phyloP scores from a whole-genome alignment of 2,888 invertebrate species.

The Hydroisotoma schaefferi region DNA sequence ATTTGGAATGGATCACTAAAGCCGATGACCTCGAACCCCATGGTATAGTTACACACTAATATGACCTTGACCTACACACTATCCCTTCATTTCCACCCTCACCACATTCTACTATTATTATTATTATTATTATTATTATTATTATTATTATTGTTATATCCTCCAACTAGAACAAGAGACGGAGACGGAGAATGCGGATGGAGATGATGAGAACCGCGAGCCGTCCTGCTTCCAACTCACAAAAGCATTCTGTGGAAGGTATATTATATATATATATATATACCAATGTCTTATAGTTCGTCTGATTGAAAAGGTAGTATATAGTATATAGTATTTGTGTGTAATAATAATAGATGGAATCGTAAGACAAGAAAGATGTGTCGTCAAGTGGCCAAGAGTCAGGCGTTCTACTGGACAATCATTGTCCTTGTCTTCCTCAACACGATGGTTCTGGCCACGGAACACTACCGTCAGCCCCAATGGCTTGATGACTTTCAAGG shows the following conservation, averaged over 20 bases:
- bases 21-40: constrained; percentile 60
- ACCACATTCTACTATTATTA: too few species aligned
- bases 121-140: too few species aligned
- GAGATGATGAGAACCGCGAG: constrained; percentile 10
- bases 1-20: constrained; percentile 63
- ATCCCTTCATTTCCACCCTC: not conserved
- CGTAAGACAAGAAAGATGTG: constrained; percentile 56
- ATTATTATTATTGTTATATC: not conserved
- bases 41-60: constrained; percentile 19
- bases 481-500: constrained; percentile 63
- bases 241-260: constrained; percentile 11
- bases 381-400: constrained; percentile 58
- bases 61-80: not conserved
- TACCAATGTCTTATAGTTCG: too few species aligned
- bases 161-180: constrained; percentile 6
- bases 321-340: too few species aligned
- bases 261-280: not conserved
- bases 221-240: constrained; percentile 8
- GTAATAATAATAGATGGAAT: constrained; percentile 48
- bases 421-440: constrained; percentile 53
- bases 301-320: too few species aligned
- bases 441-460: constrained; percentile 60
- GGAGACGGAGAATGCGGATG: constrained; percentile 12
- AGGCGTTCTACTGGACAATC: constrained; percentile 60
- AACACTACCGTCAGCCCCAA: constrained; percentile 59